These are phyloP conservation scores for Conus betulinus DNA, from an alignment of 1,140 invertebrate species.

Conservation along the genomic window DNA sequence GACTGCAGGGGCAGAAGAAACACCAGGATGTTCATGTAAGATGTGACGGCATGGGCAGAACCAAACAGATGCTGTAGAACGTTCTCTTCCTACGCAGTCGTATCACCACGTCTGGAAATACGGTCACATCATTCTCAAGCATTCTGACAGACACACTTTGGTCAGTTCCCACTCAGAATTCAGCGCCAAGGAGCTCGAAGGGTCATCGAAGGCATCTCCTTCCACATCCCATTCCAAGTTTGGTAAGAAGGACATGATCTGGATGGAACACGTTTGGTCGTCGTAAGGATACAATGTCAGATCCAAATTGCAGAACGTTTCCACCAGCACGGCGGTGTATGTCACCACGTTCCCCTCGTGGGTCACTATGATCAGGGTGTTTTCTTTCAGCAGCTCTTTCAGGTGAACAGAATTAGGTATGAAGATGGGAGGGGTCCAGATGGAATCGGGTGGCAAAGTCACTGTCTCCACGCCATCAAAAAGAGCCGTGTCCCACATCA, in stretches of 20 bases:
- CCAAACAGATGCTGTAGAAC: conserved; percentile 38
- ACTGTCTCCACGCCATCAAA: conserved; percentile 75
- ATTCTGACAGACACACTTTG: conserved; percentile 43
- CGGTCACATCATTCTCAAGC: neutral
- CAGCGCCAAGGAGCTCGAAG: neutral
- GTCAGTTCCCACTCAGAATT: conserved; percentile 70
- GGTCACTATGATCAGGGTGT: neutral
- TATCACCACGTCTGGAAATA: neutral
- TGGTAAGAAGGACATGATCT: conserved; percentile 34
- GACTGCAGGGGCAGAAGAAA: conserved; percentile 46
- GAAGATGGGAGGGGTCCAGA: conserved; percentile 50
- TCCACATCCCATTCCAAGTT: neutral
- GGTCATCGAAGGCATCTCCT: neutral
- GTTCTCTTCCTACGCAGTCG: conserved; percentile 30
- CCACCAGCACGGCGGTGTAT: conserved; percentile 80
- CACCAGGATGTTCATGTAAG: conserved; percentile 40
- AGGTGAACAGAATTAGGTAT: conserved; percentile 40
- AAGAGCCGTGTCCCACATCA: conserved; percentile 79
- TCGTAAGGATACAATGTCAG: conserved; percentile 57
- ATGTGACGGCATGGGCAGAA: conserved; percentile 41
- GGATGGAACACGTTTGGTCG: conserved; percentile 48
- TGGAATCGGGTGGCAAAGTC: conserved; percentile 29
- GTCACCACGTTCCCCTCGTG: neutral
- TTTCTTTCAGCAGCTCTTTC: neutral
- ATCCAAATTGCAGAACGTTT: conserved; percentile 82